Base-by-base conservation (phyloP, 2,113 vertebrate genomes). In the Rhinichthys klamathensis region DNA sequence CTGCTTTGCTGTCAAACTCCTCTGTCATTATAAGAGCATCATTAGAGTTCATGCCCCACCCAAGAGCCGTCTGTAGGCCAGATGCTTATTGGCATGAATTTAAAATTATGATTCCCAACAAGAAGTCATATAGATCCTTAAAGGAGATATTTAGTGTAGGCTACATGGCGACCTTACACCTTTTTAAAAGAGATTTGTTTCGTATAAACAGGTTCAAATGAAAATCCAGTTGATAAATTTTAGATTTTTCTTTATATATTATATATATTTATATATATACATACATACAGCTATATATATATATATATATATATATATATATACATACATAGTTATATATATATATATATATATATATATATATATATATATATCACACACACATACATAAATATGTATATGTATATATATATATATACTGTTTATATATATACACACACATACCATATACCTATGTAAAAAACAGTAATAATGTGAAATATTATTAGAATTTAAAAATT, bases 11-110 rank as follows among this genome's bases (percentile, higher is more conserved):
- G 82, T 61, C 65, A 81, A 75, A 63, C 79, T 63, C 46, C 80
- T 78, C 60, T 70, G 32, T 82, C 65, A 83, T 83, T 38, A 70
- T 72, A 58, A 56, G 49, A 81, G 84, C 82, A 61, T 86, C 80
- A 35, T 10, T 51, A 72, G 69, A 77, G 49, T 85, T 49, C 70
- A 74, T 69, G 90, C 90, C 85, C 90, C 90, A 85, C 87, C 90
- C 88, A 54, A 18, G 18, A 74, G 73, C 72, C 61, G 58, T 67
- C 58, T 80, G 78, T 13, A 49, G 30, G 38, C 61, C 80, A 81
- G 44, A 81, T 61, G 21, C 6, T 41, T 41, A 79, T 60, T 41
- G 32, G 35, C 23, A 61, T 16, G 4, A 18, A n/a, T 41, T 16
- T 30, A 2, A 72, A 41, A 69, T 41, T 12, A 72, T 41, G 35